phyloP scores from a whole-genome alignment of 2,797 vertebrate species.

The Adrianichthys oophorus region DNA sequence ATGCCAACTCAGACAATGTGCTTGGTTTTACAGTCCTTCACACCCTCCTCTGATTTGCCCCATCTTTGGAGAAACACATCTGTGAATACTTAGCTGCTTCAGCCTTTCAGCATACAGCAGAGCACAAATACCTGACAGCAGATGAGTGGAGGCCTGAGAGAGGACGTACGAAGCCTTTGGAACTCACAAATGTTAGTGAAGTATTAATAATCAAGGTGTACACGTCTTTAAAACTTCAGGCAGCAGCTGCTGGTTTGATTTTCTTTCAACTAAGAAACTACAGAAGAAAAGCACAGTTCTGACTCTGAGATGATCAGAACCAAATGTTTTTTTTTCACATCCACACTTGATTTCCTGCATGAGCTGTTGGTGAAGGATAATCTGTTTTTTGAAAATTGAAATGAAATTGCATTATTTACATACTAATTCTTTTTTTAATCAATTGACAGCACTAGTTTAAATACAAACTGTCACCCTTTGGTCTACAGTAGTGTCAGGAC shows the following conservation, averaged over 20 bases:
- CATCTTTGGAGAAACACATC: slow-evolving; percentile 58
- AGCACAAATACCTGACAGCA: slow-evolving; percentile 61
- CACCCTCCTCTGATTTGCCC: slow-evolving; percentile 50
- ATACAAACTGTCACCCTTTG: too few relatives aligned
- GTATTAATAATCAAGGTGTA: slow-evolving; percentile 28
- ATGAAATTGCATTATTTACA: too few relatives aligned
- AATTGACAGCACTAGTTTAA: too few relatives aligned
- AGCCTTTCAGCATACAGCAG: slow-evolving; percentile 38
- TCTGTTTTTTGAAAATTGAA: too few relatives aligned
- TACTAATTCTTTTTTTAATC: too few relatives aligned
- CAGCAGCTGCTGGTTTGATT: slow-evolving; percentile 2
- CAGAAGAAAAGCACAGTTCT: slow-evolving; percentile 8
- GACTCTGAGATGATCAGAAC: slow-evolving; percentile 12
- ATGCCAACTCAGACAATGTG: slow-evolving; percentile 40
- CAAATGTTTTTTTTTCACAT: background rate
- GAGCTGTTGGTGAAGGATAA: background rate
- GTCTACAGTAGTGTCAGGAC: too few relatives aligned
- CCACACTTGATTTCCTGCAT: background rate
- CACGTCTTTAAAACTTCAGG: slow-evolving; percentile 29
- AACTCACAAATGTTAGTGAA: slow-evolving; percentile 16
- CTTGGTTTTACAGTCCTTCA: slow-evolving; percentile 58
- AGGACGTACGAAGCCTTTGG: slow-evolving; percentile 16
- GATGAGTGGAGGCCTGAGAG: slow-evolving; percentile 45
- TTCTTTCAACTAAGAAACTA: slow-evolving; percentile 13
- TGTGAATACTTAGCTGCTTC: slow-evolving; percentile 57